Percentiles rank a stretch among this genome's conserved stretches.
These are phyloP conservation scores for Melozone crissalis DNA, from an alignment of 2,113 vertebrate genomes.

Conservation along the genomic window DNA sequence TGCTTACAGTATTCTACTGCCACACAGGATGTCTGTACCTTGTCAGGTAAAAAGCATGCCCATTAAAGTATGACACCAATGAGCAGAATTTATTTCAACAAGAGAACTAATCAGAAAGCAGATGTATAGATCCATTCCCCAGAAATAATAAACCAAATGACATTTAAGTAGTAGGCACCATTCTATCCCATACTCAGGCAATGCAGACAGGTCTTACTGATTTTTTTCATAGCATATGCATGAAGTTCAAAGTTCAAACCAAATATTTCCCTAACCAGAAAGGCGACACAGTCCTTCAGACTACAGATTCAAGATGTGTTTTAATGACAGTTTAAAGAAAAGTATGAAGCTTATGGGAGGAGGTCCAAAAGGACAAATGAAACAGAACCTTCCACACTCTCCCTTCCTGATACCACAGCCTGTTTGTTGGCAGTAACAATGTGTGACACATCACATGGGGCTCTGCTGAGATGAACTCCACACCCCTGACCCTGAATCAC, in stretches of 20 bases:
- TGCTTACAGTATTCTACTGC: not conserved
- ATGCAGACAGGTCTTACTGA: not conserved
- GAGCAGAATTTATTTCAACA: not conserved
- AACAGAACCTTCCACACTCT: not conserved
- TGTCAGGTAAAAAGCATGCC: not conserved
- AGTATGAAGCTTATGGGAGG: not conserved
- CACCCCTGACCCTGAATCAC: not conserved
- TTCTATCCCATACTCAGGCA: not conserved
- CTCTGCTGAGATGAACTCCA: not conserved
- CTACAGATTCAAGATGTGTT: not conserved
- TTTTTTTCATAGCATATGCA: fast-evolving
- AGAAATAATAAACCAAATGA: not conserved
- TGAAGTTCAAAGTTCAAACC: not conserved
- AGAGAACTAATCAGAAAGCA: not conserved
- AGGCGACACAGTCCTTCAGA: not conserved
- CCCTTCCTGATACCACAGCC: not conserved
- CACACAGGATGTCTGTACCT: not conserved
- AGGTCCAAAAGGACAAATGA: not conserved
- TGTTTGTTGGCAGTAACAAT: not conserved
- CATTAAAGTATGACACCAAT: not conserved
- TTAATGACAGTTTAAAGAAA: not conserved
- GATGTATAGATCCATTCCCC: not conserved
- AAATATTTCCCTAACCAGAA: not conserved
- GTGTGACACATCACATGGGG: not conserved
- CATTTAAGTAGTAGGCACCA: not conserved